phyloP scores from a whole-genome alignment of 2,797 vertebrate genomes.

The Eulemur mongoz region DNA sequence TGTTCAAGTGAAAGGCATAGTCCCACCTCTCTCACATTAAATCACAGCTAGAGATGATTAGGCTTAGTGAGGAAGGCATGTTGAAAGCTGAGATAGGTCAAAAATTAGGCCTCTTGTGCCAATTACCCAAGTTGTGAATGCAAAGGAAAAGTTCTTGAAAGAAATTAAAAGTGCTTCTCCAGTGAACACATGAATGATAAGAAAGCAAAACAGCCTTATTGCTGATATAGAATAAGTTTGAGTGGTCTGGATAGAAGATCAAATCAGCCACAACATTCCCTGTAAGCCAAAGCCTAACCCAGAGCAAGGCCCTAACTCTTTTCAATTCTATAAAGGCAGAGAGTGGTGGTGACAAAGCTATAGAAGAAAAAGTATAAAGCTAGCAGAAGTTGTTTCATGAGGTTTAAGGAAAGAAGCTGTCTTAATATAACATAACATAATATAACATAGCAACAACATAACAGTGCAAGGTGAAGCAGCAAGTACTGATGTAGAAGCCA shows the following conservation, averaged over 20 bases:
- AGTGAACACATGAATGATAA: background rate
- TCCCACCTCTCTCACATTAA: background rate
- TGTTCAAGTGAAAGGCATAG: background rate
- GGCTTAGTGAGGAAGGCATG: background rate
- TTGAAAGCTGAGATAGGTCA: background rate
- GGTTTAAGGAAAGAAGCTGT: background rate
- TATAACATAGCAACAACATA: background rate
- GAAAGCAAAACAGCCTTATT: background rate
- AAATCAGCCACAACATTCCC: background rate
- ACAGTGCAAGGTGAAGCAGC: too few species aligned
- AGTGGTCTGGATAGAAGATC: background rate
- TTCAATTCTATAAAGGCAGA: background rate
- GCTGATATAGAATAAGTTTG: background rate
- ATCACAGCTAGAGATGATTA: background rate
- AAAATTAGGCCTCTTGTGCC: background rate
- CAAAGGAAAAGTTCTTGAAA: background rate
- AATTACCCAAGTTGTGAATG: background rate
- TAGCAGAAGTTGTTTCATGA: background rate
- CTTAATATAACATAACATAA: background rate
- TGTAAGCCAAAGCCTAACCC: background rate
- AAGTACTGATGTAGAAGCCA: background rate
- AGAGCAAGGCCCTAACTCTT: background rate
- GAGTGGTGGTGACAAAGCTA: background rate
- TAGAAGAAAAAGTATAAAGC: background rate
- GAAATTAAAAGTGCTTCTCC: background rate